Base-by-base conservation (phyloP, 2,888 invertebrate genomes). In the Ametastegia equiseti region DNA sequence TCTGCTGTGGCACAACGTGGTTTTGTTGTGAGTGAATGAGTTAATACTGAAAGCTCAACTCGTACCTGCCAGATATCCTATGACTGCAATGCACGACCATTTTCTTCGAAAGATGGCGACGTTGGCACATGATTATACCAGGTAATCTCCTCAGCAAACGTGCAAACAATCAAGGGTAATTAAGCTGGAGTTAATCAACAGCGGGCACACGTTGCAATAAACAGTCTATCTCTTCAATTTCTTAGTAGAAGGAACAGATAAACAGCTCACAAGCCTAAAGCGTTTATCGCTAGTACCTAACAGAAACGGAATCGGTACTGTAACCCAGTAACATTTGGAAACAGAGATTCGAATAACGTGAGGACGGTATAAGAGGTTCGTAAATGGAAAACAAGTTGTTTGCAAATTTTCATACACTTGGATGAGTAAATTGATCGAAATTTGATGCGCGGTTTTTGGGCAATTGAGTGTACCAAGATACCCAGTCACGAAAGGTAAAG, bases 161-260 rank as follows among this genome's bases (percentile, higher is more conserved):
- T 39, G 67, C 23, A 39, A 19, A 67, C 67, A 39, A 65, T 65
- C 39, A 67, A 67, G 19, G n/a, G 67, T 36, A 39, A 67, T 67
- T 67, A 67, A 39, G 39, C 67, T 30, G 30, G 60, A 60, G 60
- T 60, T 60, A 60, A 60, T 60, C 30, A 60, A 30, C 60, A 60
- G 30, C 60, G 11, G 15, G 27, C 23, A 60, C 60, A 30, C 30
- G 60, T 30, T 60, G 13, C 60, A 30, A 30, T 30, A 15, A 60
- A 60, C 60, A 30, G 30, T 30, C 60, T 60, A 60, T 60, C 30
- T 60, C 60, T 60, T 30, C 30, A 60, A 30, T 60, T 60, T 15
- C 15, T 5, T 30, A 23, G 30, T 6, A 60, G 15, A 15, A 11
- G 60, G 9, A 27, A 15, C 15, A 5, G 15, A 30, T 13, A 60